Evolutionary conservation across 1,140 invertebrate species (phyloP).

Genomic region (Sycobia sp.): DNA sequence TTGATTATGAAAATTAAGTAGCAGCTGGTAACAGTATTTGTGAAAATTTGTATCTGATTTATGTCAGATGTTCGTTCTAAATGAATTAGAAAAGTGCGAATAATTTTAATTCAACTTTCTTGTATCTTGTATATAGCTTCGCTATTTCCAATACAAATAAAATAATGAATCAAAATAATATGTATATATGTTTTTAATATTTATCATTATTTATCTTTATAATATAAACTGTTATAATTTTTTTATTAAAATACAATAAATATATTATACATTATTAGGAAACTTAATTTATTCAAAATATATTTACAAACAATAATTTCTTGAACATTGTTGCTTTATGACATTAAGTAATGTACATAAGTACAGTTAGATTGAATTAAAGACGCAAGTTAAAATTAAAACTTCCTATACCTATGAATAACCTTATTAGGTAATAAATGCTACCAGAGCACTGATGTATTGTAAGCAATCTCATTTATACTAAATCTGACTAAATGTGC

Average conservation of each 20-base stretch:
- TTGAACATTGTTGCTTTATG: constrained; percentile 12
- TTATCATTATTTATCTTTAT: too few species aligned
- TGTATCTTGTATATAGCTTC: constrained; percentile 10
- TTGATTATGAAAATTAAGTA: background rate
- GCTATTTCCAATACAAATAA: background rate
- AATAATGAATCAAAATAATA: constrained; percentile 1
- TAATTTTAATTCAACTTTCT: constrained; percentile 1
- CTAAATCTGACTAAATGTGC: constrained; percentile 21
- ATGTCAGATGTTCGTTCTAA: background rate
- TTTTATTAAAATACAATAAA: too few species aligned
- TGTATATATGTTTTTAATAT: too few species aligned
- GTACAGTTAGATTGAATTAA: constrained; percentile 8
- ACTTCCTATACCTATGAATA: constrained; percentile 14
- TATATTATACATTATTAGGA: too few species aligned
- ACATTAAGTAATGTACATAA: constrained; percentile 24
- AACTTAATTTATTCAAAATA: too few species aligned
- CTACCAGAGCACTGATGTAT: constrained; percentile 17
- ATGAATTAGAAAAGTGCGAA: background rate
- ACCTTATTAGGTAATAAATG: constrained; percentile 19
- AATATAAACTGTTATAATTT: too few species aligned
- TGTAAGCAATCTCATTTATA: background rate
- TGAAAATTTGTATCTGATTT: too few species aligned
- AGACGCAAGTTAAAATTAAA: constrained; percentile 3
- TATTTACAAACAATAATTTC: constrained; percentile 23
- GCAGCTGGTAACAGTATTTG: background rate